Percentiles rank a stretch among this genome's conserved stretches.
phyloP scores from a whole-genome alignment of 2,797 vertebrate species.

The Muraenolepis orangiensis region DNA sequence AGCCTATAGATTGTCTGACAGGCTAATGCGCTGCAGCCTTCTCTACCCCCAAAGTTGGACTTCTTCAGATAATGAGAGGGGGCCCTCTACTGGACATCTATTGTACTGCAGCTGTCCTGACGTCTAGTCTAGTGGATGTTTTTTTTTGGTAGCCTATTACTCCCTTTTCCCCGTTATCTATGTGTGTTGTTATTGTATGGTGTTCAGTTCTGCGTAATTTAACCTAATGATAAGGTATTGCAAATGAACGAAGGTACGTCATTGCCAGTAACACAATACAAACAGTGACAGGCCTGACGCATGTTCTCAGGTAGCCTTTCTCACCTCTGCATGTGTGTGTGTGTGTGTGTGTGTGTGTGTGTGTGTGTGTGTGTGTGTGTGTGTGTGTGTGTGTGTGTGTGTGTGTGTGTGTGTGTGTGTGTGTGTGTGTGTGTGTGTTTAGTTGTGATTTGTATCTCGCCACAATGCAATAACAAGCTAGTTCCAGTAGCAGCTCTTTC shows the following conservation, averaged over 20 bases:
- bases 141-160: not conserved
- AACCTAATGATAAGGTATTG: too few species aligned
- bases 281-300: conserved; percentile 27
- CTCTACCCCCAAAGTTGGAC: not conserved
- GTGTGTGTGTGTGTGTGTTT: too few species aligned
- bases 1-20: too few species aligned
- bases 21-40: too few species aligned
- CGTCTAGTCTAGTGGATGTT: not conserved
- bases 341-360: too few species aligned
- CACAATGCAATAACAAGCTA: conserved; percentile 58
- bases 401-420: too few species aligned
- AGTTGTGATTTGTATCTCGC: conserved; percentile 32
- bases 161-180: not conserved
- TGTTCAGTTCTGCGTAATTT: too few species aligned
- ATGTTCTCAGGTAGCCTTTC: conserved; percentile 31
- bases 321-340: not conserved
- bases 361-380: too few species aligned
- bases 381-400: too few species aligned
- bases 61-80: conserved; percentile 63
- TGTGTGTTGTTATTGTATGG: too few species aligned
- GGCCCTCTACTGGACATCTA: conserved; percentile 72
- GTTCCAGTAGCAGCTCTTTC: conserved; percentile 62
- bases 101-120: conserved; percentile 43
- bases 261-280: too few species aligned
- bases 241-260: too few species aligned